These are phyloP conservation scores for Hylia prasina DNA, from an alignment of 2,113 vertebrate species.

Conservation along the genomic window DNA sequence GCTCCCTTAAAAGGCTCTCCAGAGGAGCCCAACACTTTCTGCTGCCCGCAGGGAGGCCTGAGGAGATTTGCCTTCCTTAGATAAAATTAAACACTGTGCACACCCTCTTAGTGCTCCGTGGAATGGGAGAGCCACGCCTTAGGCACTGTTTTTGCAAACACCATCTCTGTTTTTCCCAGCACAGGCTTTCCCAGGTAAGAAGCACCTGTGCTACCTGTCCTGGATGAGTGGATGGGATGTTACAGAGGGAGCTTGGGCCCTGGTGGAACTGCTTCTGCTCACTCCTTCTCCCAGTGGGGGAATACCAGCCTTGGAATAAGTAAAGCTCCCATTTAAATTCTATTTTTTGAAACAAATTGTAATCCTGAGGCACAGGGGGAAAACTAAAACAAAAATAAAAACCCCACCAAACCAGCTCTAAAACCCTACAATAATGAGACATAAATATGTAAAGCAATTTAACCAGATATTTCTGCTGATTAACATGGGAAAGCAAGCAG, in stretches of 20 bases:
- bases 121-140: neutral
- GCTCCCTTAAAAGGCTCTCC: neutral
- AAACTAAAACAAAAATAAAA: neutral
- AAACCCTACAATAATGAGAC: neutral
- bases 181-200: neutral
- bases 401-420: neutral
- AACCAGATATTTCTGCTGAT: neutral
- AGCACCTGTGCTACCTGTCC: rapidly evolving
- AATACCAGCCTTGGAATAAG: neutral
- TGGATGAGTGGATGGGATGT: neutral
- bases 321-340: neutral
- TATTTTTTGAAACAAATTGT: neutral
- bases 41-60: neutral
- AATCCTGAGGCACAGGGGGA: neutral
- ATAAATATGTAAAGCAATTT: neutral
- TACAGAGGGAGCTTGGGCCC: neutral
- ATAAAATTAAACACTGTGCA: neutral
- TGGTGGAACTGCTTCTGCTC: neutral
- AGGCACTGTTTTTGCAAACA: neutral
- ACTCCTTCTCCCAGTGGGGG: neutral
- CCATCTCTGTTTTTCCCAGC: neutral
- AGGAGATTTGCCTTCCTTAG: neutral
- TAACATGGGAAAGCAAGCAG: neutral
- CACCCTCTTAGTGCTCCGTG: neutral
- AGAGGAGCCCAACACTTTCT: neutral